Base-by-base conservation (phyloP, 2,113 vertebrate species). In the Prochilodus magdalenae region DNA sequence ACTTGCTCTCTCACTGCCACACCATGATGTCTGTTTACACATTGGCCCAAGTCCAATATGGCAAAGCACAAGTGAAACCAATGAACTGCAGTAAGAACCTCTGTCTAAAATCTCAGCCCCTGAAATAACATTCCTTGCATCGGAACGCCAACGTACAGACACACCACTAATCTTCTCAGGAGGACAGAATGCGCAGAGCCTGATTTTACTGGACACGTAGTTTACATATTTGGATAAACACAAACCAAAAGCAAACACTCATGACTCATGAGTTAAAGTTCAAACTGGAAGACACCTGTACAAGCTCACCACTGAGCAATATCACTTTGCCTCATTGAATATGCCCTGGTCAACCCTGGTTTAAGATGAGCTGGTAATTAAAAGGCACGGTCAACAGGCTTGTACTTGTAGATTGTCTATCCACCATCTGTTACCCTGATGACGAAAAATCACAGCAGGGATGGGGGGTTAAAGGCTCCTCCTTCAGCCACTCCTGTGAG, bases 381-480 rank as follows among this genome's bases (percentile, higher is more conserved):
- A 82, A 33, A 36, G 16, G 51, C 55, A 76, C 13, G 60, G 73
- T 70, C 62, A 71, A 26, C 36, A 51, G 65, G 27, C 53, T 71
- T 69, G 60, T 40, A 53, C 49, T 51, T 11, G 27, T 70, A 20
- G 73, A 60, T 49, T 51, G 65, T 71, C 33, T 76, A 20, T 16
- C 40, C 60, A 73, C 80, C 83, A 87, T 83, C 72, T 85, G 80
- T 77, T 62, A 51, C 70, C 67, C 77, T 55, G 24, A 73, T 33
- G 27, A 83, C 22, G 47, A 62, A 83, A 51, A 26, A 30, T 44
- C 33, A 77, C n/a, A 22, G 66, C 66, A 22, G 44, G 36, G 11
- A 13, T 22, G 40, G 29, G 44, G 5, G 8, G 40, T 44, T 44
- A 71, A 82, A 82, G 29, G 71, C 16, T 22, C 16, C 80, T 81